Evolutionary conservation across 2,888 invertebrate species (phyloP).

Genomic region (Melitaea athalia): DNA sequence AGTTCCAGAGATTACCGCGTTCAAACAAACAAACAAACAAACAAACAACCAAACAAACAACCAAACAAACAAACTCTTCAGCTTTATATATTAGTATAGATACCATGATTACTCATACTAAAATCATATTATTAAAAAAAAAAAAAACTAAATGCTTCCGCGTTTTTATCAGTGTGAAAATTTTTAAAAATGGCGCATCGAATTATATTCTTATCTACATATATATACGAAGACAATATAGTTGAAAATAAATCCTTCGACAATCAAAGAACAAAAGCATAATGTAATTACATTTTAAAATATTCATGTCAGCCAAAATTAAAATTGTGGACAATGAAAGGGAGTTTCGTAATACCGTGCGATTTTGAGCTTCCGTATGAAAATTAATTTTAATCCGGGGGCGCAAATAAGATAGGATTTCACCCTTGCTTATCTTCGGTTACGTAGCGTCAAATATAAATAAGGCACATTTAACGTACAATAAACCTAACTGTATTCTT

Average conservation of each 20-base stretch:
- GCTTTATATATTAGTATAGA: too few relatives aligned
- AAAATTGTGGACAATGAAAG: constrained; percentile 69
- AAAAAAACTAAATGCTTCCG: too few relatives aligned
- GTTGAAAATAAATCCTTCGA: constrained; percentile 41
- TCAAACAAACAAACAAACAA: too few relatives aligned
- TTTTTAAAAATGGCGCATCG: too few relatives aligned
- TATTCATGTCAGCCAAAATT: constrained; percentile 67
- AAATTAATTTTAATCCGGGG: constrained; percentile 78
- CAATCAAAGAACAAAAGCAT: constrained; percentile 42
- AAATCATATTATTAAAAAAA: too few relatives aligned
- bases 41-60: too few relatives aligned
- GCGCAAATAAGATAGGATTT: constrained; percentile 76
- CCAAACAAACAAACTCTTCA: too few relatives aligned
- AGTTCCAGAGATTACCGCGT: too few relatives aligned
- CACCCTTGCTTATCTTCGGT: constrained; percentile 69
- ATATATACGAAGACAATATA: not conserved
- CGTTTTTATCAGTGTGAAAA: too few relatives aligned
- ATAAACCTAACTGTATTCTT: not conserved
- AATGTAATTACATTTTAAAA: constrained; percentile 43
- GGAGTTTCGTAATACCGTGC: constrained; percentile 52
- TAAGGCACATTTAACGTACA: not conserved
- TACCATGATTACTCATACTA: too few relatives aligned
- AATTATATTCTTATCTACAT: not conserved
- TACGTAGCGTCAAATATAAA: constrained; percentile 54
- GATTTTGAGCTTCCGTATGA: constrained; percentile 68